Conservation (phyloP, 2,888 invertebrate genomes). For the Rhaphigaster nebulosa region DNA sequence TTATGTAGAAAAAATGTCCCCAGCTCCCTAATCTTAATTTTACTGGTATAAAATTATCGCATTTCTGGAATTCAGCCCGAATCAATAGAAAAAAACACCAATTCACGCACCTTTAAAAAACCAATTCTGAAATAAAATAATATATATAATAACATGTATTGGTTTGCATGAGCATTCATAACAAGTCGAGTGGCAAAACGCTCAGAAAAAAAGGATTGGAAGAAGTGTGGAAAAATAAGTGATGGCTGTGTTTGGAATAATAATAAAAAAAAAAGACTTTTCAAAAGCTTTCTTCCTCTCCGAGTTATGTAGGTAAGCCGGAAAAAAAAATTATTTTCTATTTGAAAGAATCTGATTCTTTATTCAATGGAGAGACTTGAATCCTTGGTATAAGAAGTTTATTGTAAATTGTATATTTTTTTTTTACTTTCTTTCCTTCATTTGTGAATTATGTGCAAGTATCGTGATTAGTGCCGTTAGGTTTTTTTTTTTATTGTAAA, state of each 20-base stretch:
- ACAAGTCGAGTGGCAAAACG: background rate
- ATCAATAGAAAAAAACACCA: no score
- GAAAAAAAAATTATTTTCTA: conserved; percentile 12
- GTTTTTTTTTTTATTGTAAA: no score
- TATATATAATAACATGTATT: background rate
- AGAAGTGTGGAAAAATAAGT: background rate
- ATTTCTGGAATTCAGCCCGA: no score
- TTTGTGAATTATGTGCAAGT: background rate
- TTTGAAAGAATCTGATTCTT: background rate
- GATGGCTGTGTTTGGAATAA: background rate
- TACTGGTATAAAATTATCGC: no score
- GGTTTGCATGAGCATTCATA: background rate
- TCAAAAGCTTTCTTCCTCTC: background rate
- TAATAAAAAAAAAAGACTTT: conserved; percentile 33
- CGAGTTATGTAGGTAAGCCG: conserved; percentile 7
- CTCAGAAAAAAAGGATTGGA: background rate
- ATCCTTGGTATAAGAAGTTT: background rate
- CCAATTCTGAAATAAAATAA: no score
- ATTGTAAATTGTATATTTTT: background rate
- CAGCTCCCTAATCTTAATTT: no score
- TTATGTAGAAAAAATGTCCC: background rate
- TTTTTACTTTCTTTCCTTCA: background rate
- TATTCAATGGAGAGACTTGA: background rate
- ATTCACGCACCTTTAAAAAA: no score
- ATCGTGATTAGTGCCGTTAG: background rate